Evolutionary conservation across 2,888 invertebrate genomes (phyloP).

Genomic region (Thelaira solivaga): DNA sequence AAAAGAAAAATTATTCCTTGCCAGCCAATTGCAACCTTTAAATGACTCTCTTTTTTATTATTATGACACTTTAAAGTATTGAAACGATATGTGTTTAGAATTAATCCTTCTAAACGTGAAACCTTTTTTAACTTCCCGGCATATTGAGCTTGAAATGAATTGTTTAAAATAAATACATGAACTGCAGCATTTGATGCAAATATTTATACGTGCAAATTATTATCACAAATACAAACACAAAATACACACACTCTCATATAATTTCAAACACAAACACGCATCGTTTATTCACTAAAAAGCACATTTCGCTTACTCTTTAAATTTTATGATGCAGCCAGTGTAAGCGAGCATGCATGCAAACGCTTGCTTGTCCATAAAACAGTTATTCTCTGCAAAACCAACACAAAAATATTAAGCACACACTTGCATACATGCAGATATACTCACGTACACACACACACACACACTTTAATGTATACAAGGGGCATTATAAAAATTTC

Average conservation of each 20-base stretch:
- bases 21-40: neutral
- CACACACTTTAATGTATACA: too few species aligned
- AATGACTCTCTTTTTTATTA: too few species aligned
- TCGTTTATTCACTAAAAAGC: neutral
- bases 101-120: neutral
- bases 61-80: too few species aligned
- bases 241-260: neutral
- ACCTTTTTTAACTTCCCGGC: neutral
- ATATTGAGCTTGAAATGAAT: slow-evolving; percentile 18
- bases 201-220: slow-evolving; percentile 26
- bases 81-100: too few species aligned
- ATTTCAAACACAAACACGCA: neutral
- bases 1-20: too few species aligned
- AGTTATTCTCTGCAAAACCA: slow-evolving; percentile 22
- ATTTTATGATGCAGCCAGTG: slow-evolving; percentile 44
- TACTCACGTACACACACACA: neutral
- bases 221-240: neutral
- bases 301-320: slow-evolving; percentile 27
- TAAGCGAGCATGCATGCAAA: neutral
- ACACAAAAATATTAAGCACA: neutral
- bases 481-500: too few species aligned
- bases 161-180: slow-evolving; percentile 21
- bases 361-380: slow-evolving; percentile 35
- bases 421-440: neutral
- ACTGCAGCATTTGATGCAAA: slow-evolving; percentile 22